Evolutionary conservation across 2,797 vertebrate species (phyloP).

Genomic region (Phrynocephalus guinanensis): DNA sequence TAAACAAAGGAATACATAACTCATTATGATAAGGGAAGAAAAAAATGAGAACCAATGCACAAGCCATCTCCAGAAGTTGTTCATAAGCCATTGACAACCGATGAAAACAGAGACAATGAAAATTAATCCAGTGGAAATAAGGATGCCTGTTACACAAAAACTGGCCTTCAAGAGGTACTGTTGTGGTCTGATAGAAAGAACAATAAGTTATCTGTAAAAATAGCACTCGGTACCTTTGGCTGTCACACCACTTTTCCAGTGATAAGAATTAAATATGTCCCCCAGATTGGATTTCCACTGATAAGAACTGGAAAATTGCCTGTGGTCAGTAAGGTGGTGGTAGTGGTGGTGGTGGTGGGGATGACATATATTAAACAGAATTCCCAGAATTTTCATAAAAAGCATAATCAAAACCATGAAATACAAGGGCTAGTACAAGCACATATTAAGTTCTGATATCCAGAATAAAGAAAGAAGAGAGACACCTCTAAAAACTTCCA

Average conservation of each 20-base stretch:
- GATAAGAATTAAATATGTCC: neutral
- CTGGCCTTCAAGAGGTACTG: neutral
- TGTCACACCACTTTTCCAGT: neutral
- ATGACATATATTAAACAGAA: neutral
- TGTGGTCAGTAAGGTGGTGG: neutral
- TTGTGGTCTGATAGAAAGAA: neutral
- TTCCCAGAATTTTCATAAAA: neutral
- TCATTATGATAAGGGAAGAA: slow-evolving; percentile 20
- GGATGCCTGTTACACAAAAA: neutral
- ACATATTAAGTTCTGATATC: neutral
- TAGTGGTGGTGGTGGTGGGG: neutral
- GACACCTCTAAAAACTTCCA: neutral
- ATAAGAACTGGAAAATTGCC: neutral
- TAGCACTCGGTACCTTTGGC: neutral
- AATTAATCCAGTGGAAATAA: slow-evolving; percentile 24
- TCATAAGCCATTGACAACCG: slow-evolving; percentile 2
- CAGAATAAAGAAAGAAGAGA: neutral
- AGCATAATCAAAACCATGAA: neutral
- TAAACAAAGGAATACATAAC: slow-evolving; percentile 38
- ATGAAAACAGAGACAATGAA: slow-evolving; percentile 12
- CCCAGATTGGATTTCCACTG: neutral
- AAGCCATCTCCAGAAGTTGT: neutral
- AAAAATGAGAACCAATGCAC: slow-evolving; percentile 36
- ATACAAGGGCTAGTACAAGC: neutral
- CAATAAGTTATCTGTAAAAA: neutral